Base-by-base conservation (phyloP, 1,140 invertebrate species). In the Drosophila azteca region DNA sequence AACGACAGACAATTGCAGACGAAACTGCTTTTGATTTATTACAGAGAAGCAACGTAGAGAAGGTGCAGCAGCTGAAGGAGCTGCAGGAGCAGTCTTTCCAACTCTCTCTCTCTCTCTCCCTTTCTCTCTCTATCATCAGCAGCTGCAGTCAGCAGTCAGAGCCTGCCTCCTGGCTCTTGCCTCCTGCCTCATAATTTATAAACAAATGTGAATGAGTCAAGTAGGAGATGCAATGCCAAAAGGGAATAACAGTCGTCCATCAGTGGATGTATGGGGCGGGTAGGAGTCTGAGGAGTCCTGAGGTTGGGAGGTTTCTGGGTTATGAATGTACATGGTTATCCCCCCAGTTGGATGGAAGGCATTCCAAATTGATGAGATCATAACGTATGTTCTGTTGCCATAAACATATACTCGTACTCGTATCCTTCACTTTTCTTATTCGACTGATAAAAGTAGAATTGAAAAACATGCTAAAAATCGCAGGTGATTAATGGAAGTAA, bases 11-110 rank as follows among this genome's bases (percentile, higher is more conserved):
- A 68, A 81, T 77, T 75, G 69, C 65, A 69, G 82, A 72, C 26
- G 74, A 74, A 75, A 49, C 62, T 85, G 74, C 74, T 67, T 85
- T 87, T 85, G 81, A 85, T 85, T 85, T 85, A 85, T 85, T 74
- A 50, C 74, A 55, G 46, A 64, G 79, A 4, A 39, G 11, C 35
- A 79, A 44, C 41, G 62, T 55, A 29, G 39, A 3, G 39, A 75
- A 57, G 31, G 60, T 60, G 55, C 60, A 53, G 61, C 55, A 46
- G 59, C 20, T 26, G 22, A 13, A 43, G 61, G 39, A 61, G 62
- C 22, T 43, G 11, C 22, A 59, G 63, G 66, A 60, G 58, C 51
- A 51, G 58, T 20, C 68, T 43, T 63, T 62, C 69, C 55, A 75
- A 31, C 26, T 53, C 41, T 41, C 35, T 39, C 35, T 13, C 35